Evolutionary conservation across 2,888 invertebrate genomes (phyloP).

Genomic region (Syritta pipiens): DNA sequence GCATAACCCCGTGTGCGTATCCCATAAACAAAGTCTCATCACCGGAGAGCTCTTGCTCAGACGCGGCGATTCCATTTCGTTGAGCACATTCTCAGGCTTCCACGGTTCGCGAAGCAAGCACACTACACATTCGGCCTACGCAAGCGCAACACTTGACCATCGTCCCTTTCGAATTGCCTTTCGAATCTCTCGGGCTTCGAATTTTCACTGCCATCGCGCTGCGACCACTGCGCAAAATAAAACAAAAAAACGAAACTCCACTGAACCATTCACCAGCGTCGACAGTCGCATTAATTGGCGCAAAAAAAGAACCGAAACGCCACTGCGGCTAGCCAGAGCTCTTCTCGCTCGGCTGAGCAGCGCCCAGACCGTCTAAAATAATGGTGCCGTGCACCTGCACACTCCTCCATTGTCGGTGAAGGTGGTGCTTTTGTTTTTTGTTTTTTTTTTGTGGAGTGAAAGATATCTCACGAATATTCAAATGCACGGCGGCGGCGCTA

Average conservation of each 20-base stretch:
- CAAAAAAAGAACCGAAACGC: conserved; percentile 27
- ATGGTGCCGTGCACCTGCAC: conserved; percentile 45
- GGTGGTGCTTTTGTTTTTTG: not conserved
- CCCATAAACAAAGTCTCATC: not conserved
- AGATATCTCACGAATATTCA: conserved; percentile 31
- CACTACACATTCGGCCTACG: conserved; percentile 12
- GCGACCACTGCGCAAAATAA: conserved; percentile 2
- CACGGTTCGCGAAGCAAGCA: too few species aligned
- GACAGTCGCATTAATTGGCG: conserved; percentile 43
- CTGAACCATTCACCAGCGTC: conserved; percentile 29
- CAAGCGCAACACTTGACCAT: conserved; percentile 28
- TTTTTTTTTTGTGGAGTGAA: not conserved
- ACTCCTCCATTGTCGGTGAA: conserved; percentile 4
- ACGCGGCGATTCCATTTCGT: conserved; percentile 19
- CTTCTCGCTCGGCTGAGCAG: conserved; percentile 48
- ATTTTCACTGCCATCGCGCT: conserved; percentile 46
- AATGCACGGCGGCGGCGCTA: not conserved
- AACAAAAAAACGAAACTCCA: conserved; percentile 53
- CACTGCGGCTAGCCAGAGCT: conserved; percentile 3
- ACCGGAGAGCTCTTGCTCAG: too few species aligned
- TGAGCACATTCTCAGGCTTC: not conserved
- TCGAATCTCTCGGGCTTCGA: conserved; percentile 27
- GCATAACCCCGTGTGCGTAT: conserved; percentile 25
- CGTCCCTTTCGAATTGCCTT: conserved; percentile 54
- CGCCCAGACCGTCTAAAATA: conserved; percentile 20